Percentiles rank a stretch among this genome's conserved stretches.
Evolutionary conservation across 2,888 invertebrate species (phyloP).

Genomic region (Cephus runcator): DNA sequence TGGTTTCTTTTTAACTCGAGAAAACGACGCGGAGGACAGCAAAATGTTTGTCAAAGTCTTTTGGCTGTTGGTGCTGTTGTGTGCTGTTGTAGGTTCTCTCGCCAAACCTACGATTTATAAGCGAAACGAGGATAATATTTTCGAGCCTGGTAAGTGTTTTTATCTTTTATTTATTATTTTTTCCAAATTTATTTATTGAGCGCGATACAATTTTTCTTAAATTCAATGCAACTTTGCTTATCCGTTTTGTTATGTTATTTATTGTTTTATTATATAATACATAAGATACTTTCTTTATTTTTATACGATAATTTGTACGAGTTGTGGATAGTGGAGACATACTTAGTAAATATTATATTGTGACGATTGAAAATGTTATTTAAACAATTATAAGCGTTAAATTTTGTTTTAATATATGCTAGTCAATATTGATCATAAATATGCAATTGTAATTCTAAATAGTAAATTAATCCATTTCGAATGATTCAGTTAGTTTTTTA

Average conservation of each 20-base stretch:
- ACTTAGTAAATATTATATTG: neutral
- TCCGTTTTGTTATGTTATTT: neutral
- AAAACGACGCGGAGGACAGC: neutral
- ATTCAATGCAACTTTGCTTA: neutral
- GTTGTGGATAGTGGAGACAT: neutral
- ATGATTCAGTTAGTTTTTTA: neutral
- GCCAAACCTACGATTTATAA: constrained; percentile 58
- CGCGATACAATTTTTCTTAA: neutral
- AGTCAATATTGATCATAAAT: neutral
- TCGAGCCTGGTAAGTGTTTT: constrained; percentile 52
- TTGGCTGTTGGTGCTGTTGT: constrained; percentile 29
- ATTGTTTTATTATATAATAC: neutral
- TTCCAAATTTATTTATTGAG: neutral
- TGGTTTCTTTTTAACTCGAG: neutral
- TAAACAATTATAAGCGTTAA: too few relatives aligned
- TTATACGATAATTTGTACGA: neutral
- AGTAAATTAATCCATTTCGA: neutral
- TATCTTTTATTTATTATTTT: neutral
- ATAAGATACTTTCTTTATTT: neutral
- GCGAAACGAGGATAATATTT: constrained; percentile 55
- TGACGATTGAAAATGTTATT: too few relatives aligned
- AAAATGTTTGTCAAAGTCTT: constrained; percentile 27
- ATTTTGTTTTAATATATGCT: neutral
- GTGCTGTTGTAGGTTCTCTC: constrained; percentile 31
- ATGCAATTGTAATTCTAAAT: neutral